Evolutionary conservation across 2,888 invertebrate genomes (phyloP), one percentile per base, ranked within the genome.

Genomic region (Nematopogon swammerdamellus): DNA sequence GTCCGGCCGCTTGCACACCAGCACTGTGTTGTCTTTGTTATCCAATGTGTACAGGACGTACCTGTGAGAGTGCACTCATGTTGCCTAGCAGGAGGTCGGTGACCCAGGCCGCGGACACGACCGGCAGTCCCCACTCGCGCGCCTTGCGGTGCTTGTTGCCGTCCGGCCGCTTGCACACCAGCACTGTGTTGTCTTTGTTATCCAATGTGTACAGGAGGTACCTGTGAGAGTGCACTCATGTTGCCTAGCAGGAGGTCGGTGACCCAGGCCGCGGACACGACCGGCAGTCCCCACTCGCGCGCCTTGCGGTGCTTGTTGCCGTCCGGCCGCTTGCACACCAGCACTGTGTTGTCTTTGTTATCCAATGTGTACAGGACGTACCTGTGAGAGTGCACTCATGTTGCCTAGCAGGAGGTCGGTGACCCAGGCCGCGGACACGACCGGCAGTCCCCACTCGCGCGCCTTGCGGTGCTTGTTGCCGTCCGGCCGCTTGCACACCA

Each of bases 181-280:
- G n/a, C n/a, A n/a, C n/a, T n/a, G n/a, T n/a, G n/a, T n/a, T n/a
- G n/a, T n/a, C n/a, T n/a, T n/a, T n/a, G n/a, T n/a, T n/a, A n/a
- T n/a, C n/a, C n/a, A n/a, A n/a, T n/a, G n/a, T n/a, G n/a, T n/a
- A n/a, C n/a, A n/a, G n/a, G n/a, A n/a, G n/a, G n/a, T n/a, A 76
- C 84, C 69, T 92, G 92, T 53, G 89, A 86, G 43, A 95, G 73
- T 0, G 91, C 90, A 54, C 86, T 86, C 67, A 90, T 86, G 67
- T 95, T 91, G 1, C 97, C 97, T 50, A 96, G 86, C 63, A 96
- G 82, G 49, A 97, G 82, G 67, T 97, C 97, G 30, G 92, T 93
- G 55, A 98, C 75, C 97, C 97, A 97, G 57, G 92, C 88, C 1
- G 92, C 89, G 64, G 95, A 97, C 0, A 98, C 96, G 1, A 94